These are phyloP conservation scores for Apoda limacodes DNA, from an alignment of 2,888 invertebrate genomes.

Conservation along the genomic window DNA sequence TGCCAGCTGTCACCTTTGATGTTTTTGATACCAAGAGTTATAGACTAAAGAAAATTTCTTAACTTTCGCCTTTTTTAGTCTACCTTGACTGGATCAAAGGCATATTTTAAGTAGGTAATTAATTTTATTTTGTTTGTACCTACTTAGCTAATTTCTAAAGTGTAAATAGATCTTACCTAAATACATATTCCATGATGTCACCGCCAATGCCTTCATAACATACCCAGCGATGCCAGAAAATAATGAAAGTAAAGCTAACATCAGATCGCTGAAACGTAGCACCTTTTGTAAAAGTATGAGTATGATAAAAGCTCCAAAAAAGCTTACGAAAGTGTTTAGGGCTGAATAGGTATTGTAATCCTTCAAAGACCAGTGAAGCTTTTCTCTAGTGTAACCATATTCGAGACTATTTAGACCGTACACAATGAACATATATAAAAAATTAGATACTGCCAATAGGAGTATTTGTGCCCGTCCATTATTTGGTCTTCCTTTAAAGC, in stretches of 20 bases:
- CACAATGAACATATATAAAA: conserved; percentile 39
- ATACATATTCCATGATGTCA: conserved; percentile 58
- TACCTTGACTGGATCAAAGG: too few species aligned
- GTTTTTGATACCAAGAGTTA: too few species aligned
- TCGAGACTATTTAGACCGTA: conserved; percentile 63
- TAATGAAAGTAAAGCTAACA: conserved; percentile 42
- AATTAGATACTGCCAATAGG: conserved; percentile 32
- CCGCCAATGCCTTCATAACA: conserved; percentile 43
- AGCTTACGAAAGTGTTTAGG: conserved; percentile 54
- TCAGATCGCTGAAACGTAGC: conserved; percentile 47
- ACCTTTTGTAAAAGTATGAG: conserved; percentile 67
- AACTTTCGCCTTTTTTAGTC: too few species aligned
- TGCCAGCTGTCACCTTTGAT: too few species aligned
- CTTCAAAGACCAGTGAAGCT: conserved; percentile 74
- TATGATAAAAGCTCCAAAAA: conserved; percentile 69
- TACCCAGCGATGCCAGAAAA: conserved; percentile 37
- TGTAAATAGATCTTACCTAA: conserved; percentile 43
- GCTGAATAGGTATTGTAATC: conserved; percentile 72
- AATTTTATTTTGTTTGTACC: too few species aligned
- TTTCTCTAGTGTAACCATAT: conserved; percentile 73
- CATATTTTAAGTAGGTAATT: too few species aligned
- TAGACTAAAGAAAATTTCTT: too few species aligned
- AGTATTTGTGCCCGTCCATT: too few species aligned
- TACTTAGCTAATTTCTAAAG: too few species aligned
- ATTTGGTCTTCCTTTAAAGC: too few species aligned